phyloP scores from a whole-genome alignment of 2,888 invertebrate genomes.

The Netelia inedita region DNA sequence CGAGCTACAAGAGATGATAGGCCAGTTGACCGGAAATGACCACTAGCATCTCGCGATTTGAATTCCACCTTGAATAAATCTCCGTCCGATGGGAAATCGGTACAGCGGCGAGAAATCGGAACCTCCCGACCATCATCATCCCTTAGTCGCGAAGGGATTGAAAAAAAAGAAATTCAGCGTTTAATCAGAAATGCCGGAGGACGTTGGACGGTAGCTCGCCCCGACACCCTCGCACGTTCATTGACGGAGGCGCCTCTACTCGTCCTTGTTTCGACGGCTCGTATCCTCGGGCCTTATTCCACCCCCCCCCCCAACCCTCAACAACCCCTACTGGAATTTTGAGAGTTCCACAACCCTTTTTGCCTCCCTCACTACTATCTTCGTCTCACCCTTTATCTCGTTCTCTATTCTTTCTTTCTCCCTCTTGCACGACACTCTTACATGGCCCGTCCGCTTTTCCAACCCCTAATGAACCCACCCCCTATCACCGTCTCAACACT shows the following conservation, averaged over 20 bases:
- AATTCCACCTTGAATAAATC: no score
- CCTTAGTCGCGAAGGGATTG: constrained; percentile 40
- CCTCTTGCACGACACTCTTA: constrained; percentile 61
- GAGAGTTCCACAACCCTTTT: constrained; percentile 66
- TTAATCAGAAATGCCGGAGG: constrained; percentile 66
- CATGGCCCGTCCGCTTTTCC: constrained; percentile 38
- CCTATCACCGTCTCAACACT: constrained; percentile 74
- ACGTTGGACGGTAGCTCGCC: constrained; percentile 46
- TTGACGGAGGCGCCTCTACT: constrained; percentile 58
- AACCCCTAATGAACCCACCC: constrained; percentile 79
- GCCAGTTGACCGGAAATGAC: background rate
- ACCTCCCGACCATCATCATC: constrained; percentile 14
- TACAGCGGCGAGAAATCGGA: background rate
- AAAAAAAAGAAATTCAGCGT: constrained; percentile 51
- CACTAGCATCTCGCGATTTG: no score
- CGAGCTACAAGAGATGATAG: no score
- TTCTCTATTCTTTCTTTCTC: constrained; percentile 22
- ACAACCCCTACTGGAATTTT: constrained; percentile 73
- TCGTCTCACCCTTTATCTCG: constrained; percentile 13
- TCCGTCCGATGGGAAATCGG: no score
- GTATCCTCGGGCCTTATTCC: constrained; percentile 78
- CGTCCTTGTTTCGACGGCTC: constrained; percentile 78
- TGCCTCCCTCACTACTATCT: constrained; percentile 53
- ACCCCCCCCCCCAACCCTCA: constrained; percentile 62
- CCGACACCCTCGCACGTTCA: constrained; percentile 36